Evolutionary conservation across 2,113 vertebrate species (phyloP).

Genomic region (Amia ocellicauda): DNA sequence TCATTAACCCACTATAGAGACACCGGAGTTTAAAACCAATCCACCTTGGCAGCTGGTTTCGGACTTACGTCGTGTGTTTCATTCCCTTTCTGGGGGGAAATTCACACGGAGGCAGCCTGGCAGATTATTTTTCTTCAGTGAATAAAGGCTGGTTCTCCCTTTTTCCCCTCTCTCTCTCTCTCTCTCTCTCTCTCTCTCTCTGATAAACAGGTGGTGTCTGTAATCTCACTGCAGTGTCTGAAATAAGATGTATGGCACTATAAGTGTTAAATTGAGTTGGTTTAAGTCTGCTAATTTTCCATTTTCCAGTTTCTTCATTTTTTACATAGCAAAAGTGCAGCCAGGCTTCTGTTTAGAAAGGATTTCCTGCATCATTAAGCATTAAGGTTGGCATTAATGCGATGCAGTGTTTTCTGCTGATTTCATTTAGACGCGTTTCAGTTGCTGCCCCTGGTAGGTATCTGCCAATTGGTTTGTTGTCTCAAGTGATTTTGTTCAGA

Average conservation of each 20-base stretch:
- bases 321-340: not conserved
- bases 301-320: not conserved
- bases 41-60: not conserved
- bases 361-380: slow-evolving; percentile 13
- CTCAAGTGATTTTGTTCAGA: not conserved
- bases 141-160: not conserved
- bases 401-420: not conserved
- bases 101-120: not conserved
- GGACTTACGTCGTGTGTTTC: not conserved
- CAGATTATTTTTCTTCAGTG: not conserved
- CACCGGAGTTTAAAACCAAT: not conserved
- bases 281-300: not conserved
- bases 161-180: not conserved
- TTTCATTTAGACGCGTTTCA: not conserved
- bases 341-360: not conserved
- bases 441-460: not conserved
- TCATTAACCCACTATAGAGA: not conserved
- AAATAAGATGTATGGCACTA: no score
- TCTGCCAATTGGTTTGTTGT: not conserved
- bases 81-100: no score
- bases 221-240: not conserved
- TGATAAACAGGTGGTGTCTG: not conserved
- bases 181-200: not conserved
- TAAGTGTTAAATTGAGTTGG: not conserved
- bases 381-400: not conserved